Conservation (phyloP, 2,797 vertebrate genomes). For the Poliocrania exsul region DNA sequence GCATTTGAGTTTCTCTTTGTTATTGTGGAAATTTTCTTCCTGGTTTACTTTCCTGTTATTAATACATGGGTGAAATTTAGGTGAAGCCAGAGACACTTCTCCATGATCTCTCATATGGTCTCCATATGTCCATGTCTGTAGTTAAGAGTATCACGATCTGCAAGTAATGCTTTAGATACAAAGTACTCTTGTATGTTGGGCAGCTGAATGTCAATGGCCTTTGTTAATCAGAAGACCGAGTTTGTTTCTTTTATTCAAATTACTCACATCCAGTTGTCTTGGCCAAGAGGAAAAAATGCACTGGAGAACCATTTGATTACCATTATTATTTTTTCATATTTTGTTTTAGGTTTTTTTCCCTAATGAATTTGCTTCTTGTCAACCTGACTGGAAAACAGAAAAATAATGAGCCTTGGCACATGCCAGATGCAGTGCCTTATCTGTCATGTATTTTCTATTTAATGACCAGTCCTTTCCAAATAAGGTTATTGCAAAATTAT, state of each 20-base stretch:
- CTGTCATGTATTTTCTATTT: not conserved
- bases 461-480: not conserved
- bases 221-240: not conserved
- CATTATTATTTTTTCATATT: not conserved
- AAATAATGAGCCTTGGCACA: not conserved
- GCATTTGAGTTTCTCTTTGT: not conserved
- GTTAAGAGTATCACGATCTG: not conserved
- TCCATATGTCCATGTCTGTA: accelerated
- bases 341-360: accelerated
- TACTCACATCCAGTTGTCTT: not conserved
- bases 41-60: not conserved
- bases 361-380: not conserved
- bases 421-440: not conserved
- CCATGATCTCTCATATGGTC: accelerated
- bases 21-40: not conserved
- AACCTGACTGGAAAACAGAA: not conserved
- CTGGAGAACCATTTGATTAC: not conserved
- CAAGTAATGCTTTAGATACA: not conserved
- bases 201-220: not conserved
- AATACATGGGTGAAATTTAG: not conserved
- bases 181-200: not conserved
- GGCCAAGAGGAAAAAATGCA: not conserved
- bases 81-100: not conserved
- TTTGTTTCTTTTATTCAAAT: not conserved
- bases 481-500: not conserved